Conservation (phyloP, 1,140 invertebrate genomes). For the Atta cephalotes region DNA sequence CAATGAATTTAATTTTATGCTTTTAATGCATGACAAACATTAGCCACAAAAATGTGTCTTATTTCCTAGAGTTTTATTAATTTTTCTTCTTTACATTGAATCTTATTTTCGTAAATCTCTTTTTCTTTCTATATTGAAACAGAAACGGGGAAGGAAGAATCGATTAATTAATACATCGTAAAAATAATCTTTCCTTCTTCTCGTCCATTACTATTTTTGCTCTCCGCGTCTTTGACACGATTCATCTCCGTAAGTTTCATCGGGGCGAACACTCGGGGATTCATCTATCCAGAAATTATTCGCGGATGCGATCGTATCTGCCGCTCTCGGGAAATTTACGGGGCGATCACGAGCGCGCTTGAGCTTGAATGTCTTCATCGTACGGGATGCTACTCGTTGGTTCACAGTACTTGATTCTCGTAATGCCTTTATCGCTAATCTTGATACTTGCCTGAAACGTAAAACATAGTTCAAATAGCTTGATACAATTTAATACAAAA, state of each 20-base stretch:
- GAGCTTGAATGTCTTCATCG: conserved; percentile 77
- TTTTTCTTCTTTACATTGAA: neutral
- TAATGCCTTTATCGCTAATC: conserved; percentile 31
- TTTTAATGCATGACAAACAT: neutral
- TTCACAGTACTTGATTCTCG: conserved; percentile 38
- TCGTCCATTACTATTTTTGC: neutral
- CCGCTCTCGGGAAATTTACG: conserved; percentile 75
- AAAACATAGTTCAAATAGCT: neutral
- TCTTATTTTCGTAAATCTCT: neutral
- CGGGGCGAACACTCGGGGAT: conserved; percentile 36
- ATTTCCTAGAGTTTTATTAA: conserved; percentile 5
- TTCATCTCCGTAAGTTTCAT: conserved; percentile 42
- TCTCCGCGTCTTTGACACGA: conserved; percentile 34
- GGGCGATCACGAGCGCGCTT: conserved; percentile 69
- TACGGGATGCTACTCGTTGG: conserved; percentile 48
- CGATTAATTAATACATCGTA: conserved; percentile 26
- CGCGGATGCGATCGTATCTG: conserved; percentile 78
- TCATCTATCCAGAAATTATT: conserved; percentile 77
- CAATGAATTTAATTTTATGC: conserved; percentile 10
- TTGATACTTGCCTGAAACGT: conserved; percentile 10
- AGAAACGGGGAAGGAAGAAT: neutral
- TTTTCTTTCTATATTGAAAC: neutral
- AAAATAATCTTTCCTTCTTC: neutral
- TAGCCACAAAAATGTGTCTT: neutral
- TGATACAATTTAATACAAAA: neutral